Conservation (phyloP, 2,113 vertebrate genomes). For the Physeter macrocephalus region DNA sequence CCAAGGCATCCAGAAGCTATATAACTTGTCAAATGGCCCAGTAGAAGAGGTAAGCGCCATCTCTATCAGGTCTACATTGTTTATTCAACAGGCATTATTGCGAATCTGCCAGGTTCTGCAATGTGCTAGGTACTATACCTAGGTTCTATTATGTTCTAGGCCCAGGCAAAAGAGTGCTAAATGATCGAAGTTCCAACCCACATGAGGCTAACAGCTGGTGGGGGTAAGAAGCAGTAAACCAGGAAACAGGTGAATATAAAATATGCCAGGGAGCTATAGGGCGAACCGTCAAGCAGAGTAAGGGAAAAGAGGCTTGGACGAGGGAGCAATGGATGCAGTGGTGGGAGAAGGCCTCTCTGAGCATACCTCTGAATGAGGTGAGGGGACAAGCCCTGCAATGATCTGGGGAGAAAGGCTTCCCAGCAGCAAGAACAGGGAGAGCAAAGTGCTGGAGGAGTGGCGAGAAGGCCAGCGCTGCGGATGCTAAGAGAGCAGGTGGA, state of each 20-base stretch:
- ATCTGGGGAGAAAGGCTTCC: not conserved
- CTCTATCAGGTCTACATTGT: not conserved
- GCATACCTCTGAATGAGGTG: not conserved
- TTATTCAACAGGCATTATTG: not conserved
- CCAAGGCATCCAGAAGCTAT: not conserved
- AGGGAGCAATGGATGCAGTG: fast-evolving
- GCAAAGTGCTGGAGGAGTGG: not conserved
- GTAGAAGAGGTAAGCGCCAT: not conserved
- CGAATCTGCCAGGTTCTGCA: not conserved
- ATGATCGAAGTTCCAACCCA: not conserved
- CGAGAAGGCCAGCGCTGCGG: not conserved
- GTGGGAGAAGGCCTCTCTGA: not conserved
- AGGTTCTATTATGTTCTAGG: not conserved
- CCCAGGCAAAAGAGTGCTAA: not conserved
- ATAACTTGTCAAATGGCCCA: not conserved
- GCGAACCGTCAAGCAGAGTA: not conserved
- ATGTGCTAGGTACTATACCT: not conserved
- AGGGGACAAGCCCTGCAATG: not conserved
- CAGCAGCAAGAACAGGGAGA: not conserved
- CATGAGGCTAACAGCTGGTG: not conserved
- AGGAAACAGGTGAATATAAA: not conserved
- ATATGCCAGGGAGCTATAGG: not conserved
- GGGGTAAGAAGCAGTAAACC: not conserved
- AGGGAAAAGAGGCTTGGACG: not conserved
- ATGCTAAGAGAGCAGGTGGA: not conserved